These are phyloP conservation scores for Octodon degus DNA, from an alignment of 2,113 vertebrate genomes.

Conservation along the genomic window DNA sequence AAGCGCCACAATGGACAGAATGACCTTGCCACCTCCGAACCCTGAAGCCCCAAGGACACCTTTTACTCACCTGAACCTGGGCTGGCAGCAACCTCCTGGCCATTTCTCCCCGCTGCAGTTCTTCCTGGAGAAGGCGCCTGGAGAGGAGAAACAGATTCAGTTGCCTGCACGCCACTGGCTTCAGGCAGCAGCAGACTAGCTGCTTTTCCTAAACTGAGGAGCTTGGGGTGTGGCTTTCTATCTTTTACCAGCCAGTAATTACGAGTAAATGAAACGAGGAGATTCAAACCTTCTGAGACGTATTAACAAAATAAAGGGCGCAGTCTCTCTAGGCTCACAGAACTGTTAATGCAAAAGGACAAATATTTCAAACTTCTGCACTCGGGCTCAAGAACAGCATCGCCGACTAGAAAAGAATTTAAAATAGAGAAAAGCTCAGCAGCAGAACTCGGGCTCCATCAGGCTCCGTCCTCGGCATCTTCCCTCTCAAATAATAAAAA, in stretches of 20 bases:
- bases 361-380: background rate
- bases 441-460: too few species aligned
- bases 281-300: background rate
- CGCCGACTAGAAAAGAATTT: background rate
- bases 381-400: background rate
- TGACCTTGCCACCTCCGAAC: background rate
- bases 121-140: conserved; percentile 36
- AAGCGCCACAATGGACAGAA: background rate
- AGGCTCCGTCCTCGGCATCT: background rate
- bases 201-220: background rate
- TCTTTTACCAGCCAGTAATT: background rate
- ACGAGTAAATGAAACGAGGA: background rate
- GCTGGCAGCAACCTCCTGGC: conserved; percentile 34
- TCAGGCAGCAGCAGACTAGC: background rate
- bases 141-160: background rate
- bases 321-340: rapidly evolving
- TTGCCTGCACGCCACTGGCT: background rate
- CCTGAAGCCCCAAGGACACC: background rate
- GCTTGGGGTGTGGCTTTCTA: background rate
- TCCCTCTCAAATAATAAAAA: background rate
- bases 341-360: background rate
- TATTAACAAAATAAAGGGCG: background rate
- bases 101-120: conserved; percentile 43
- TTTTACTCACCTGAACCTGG: conserved; percentile 65
- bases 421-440: background rate